phyloP scores from a whole-genome alignment of 2,888 invertebrate species.

The Operophtera brumata region DNA sequence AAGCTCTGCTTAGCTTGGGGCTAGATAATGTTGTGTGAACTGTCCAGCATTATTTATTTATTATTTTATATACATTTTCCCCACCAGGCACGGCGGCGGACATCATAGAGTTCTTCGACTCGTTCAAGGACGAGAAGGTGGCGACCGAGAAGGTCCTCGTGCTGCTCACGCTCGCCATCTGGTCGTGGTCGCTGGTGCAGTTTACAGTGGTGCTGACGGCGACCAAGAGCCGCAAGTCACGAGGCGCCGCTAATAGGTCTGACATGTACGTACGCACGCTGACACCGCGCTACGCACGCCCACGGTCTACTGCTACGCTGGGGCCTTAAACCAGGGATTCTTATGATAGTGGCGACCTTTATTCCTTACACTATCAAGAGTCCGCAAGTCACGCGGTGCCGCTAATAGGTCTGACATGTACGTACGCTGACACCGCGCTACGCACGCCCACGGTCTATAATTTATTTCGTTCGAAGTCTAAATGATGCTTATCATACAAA shows the following conservation, averaged over 20 bases:
- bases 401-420: slow-evolving; percentile 80
- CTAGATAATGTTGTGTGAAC: too few relatives aligned
- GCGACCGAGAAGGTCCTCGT: slow-evolving; percentile 89
- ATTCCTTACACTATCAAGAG: too few relatives aligned
- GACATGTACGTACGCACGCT: slow-evolving; percentile 70
- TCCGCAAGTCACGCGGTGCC: slow-evolving; percentile 85
- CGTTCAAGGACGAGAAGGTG: slow-evolving; percentile 94
- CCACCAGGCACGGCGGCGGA: slow-evolving; percentile 92
- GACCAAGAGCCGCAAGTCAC: slow-evolving; percentile 88
- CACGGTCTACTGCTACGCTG: neutral
- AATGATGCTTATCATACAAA: too few relatives aligned
- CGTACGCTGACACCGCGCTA: slow-evolving; percentile 41
- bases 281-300: slow-evolving; percentile 7
- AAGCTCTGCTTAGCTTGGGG: too few relatives aligned
- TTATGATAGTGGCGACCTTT: too few relatives aligned
- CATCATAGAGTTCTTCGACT: slow-evolving; percentile 98
- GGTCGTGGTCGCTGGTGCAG: slow-evolving; percentile 96
- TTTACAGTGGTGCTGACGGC: slow-evolving; percentile 97
- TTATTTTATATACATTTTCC: neutral
- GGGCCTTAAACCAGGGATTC: neutral
- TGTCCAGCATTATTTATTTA: too few relatives aligned
- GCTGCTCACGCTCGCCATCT: slow-evolving; percentile 91
- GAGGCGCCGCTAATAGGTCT: slow-evolving; percentile 82
- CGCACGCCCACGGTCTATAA: neutral
- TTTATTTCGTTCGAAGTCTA: too few relatives aligned